Evolutionary conservation across 1,140 invertebrate species (phyloP), one percentile per base, ranked within the genome.

Genomic region (Heliconius nattereri): DNA sequence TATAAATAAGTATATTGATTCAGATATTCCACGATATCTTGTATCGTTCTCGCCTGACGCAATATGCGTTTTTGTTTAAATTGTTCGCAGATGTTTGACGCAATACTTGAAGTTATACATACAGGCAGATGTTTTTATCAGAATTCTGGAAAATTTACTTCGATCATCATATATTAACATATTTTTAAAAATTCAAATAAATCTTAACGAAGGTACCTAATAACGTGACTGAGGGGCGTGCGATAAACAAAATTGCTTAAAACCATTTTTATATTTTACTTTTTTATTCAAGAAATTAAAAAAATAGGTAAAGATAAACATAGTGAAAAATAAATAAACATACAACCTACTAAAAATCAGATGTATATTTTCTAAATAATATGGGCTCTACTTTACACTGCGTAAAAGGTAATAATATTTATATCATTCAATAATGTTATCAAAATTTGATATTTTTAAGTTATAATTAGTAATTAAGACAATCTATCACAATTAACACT

Each of bases 41-140:
- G 60, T 66, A 66, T 66, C 60, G 9, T 29, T 60, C 8, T 60
- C 7, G 54, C n/a, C 37, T 75, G 74, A 75, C 74, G 74, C 74
- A 75, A 75, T 66, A 75, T 37, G 26, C 54, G 35, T n/a, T 54
- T 54, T 75, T 75, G 74, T 75, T 75, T 75, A 75, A 75, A 60
- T 75, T 75, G 20, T 75, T 37, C 54, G 32, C 74, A 75, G 74
- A 75, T 75, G 54, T 75, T 75, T 32, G 32, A 54, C 73, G 74
- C 37, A 75, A 35, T 60, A 60, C 54, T 40, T 35, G 13, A 35
- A 40, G 35, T 66, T 60, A 40, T 66, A 57, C n/a, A 75, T 23
- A 23, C 32, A 23, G 19, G 32, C n/a, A 75, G 52, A 60, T 60
- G 60, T 66, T 60, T 40, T 37, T 8, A 37, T 60, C 16, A 37